Percentiles rank a stretch among this genome's conserved stretches.
phyloP scores from a whole-genome alignment of 2,888 invertebrate species.

The Sisyra nigra region DNA sequence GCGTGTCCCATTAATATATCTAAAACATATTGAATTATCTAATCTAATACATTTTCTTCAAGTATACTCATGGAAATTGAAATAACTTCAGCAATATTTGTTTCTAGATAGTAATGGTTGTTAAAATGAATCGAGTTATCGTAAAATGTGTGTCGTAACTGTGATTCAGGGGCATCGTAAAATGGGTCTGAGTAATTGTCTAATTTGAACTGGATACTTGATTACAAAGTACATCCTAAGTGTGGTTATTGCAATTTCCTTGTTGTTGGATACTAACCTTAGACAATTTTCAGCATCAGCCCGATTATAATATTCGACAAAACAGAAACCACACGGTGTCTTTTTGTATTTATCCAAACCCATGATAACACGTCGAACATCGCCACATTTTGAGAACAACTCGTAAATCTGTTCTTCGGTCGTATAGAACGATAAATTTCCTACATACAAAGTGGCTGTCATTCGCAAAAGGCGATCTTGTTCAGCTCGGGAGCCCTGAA shows the following conservation, averaged over 20 bases:
- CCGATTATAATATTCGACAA: slow-evolving; percentile 82
- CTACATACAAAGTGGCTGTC: slow-evolving; percentile 83
- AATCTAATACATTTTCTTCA: too few relatives aligned
- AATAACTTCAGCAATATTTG: too few relatives aligned
- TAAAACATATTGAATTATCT: slow-evolving; percentile 26
- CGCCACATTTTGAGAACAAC: slow-evolving; percentile 89
- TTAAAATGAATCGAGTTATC: too few relatives aligned
- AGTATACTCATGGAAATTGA: neutral
- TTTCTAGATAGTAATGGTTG: too few relatives aligned
- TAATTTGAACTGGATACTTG: too few relatives aligned
- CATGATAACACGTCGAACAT: slow-evolving; percentile 89
- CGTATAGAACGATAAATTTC: slow-evolving; percentile 95
- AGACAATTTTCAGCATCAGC: slow-evolving; percentile 64
- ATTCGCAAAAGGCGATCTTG: slow-evolving; percentile 62
- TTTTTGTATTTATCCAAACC: slow-evolving; percentile 95
- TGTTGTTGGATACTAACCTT: too few relatives aligned
- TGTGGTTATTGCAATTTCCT: too few relatives aligned
- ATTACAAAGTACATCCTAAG: too few relatives aligned
- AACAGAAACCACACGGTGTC: slow-evolving; percentile 99
- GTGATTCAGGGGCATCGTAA: too few relatives aligned
- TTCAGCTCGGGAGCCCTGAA: slow-evolving; percentile 72
- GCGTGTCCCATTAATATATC: slow-evolving; percentile 90
- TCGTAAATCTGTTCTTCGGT: slow-evolving; percentile 98
- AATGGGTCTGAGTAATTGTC: too few relatives aligned
- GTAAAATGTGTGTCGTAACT: too few relatives aligned